Evolutionary conservation across 2,888 invertebrate species (phyloP), one percentile per base, ranked within the genome.

Genomic region (Andrena dorsata): DNA sequence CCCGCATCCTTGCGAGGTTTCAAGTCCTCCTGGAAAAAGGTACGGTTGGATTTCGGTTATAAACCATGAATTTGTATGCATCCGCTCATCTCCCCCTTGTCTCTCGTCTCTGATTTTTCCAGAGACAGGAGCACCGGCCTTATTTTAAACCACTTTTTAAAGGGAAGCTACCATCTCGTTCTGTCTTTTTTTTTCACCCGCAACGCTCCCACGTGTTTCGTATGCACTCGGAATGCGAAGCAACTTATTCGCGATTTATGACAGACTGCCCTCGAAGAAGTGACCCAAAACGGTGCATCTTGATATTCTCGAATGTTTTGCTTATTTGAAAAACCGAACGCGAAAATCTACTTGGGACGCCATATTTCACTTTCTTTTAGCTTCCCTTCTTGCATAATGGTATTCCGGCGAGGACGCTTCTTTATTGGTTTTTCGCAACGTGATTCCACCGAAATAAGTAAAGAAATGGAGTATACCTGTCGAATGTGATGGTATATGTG

Each of bases 1-100:
- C 94, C 91, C 93, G 93, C 94, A 94, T 94, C 90, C 90, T 93
- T 89, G 90, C 89, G 87, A 90, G 88, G 89, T 91, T 90, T 85
- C 85, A 80, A 83, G 86, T 91, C 86, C 89, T 86, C 89, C 91
- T 92, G 90, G 13, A 89, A 89, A 53, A 82, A 73, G 26, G 69
- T 70, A 80, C 63, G 73, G 60, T 20, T 58, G 49, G 51, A 76
- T 66, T 53, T 69, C 64, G 61, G 41, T 73, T 68, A 56, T 74
- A 73, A 73, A 56, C 30, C 64, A 68, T 35, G 41, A 72, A 83
- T 76, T 83, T 51, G 68, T 83, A 71, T 78, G 73, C 83, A 49
- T 56, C 28, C 66, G 49, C 66, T 69, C 32, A 13, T 61, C 60
- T 53, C 51, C 70, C 41, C 26, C 30, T 53, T 26, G 60, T 32